Evolutionary conservation across 2,113 vertebrate genomes (phyloP), one percentile per base, ranked within the genome.

Genomic region (Ictidomys tridecemlineatus): DNA sequence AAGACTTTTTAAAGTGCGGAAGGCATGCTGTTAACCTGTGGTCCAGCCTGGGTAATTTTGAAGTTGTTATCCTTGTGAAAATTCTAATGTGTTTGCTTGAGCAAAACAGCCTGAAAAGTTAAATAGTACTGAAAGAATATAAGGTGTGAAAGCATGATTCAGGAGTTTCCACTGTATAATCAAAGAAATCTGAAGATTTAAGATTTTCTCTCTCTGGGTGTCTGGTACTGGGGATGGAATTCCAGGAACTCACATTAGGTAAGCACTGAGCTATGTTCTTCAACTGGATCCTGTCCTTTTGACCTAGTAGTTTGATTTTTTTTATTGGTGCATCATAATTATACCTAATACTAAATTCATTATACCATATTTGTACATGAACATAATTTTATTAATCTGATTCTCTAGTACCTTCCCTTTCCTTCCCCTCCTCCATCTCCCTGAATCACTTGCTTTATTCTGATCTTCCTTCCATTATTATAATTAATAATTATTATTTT

Each of bases 11-110:
- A 13, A 93, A 30, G 37, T 72, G 16, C 34, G 24, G 37, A 28
- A 48, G 89, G 61, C 37, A 63, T 37, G 7, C 45, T 51, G n/a
- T 97, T 94, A 51, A 56, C 56, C 53, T 91, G 39, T 83, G 85
- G 37, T 78, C 45, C 63, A 89, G 69, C 63, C 80, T 77, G 37
- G n/a, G n/a, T 83, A 18, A 4, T 79, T 87, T 37, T 87, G 85
- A 96, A 87, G 39, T 95, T 94, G 48, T 88, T 85, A 88, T 77
- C 85, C 56, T 89, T 93, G 13, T 83, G 39, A 95, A 96, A 96
- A 87, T 97, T 92, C 65, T 93, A 69, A 84, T 1, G 8, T 89
- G 82, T 85, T 94, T 82, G 34, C 18, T 61, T 94, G 53, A 96
- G 80, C 18, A 51, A 82, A 93, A 78, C 30, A 86, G 84, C 70